Evolutionary conservation across 2,113 vertebrate genomes (phyloP).

Genomic region (Fregetta grallaria): DNA sequence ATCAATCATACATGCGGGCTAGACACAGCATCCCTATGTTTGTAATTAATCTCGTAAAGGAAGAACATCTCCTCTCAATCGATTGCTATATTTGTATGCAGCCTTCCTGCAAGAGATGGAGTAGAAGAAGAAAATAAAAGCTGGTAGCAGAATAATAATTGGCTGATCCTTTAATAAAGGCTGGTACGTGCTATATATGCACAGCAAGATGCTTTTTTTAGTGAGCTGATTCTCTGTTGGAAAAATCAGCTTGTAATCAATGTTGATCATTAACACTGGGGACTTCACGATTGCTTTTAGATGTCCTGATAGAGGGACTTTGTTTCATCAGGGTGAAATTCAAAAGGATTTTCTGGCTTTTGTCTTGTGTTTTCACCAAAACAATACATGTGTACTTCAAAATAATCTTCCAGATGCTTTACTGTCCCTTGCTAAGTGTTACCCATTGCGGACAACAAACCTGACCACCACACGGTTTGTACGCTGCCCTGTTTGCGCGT

Average conservation of each 20-base stretch:
- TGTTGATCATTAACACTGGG: neutral
- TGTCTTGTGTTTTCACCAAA: neutral
- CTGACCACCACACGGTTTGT: neutral
- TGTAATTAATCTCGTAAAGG: constrained; percentile 65
- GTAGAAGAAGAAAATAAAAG: constrained; percentile 16
- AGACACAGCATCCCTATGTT: constrained; percentile 58
- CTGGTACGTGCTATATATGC: neutral
- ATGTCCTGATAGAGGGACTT: neutral
- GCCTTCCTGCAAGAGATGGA: neutral
- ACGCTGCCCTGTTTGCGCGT: neutral
- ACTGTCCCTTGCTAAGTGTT: neutral
- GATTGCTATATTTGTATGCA: constrained; percentile 21
- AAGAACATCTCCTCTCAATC: constrained; percentile 43
- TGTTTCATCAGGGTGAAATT: neutral
- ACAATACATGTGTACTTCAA: neutral
- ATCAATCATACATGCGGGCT: constrained; percentile 60
- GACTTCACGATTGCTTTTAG: neutral
- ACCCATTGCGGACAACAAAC: neutral
- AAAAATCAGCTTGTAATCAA: neutral
- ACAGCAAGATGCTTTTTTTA: neutral
- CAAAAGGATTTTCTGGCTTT: neutral
- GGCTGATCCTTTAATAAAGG: neutral
- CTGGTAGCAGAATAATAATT: constrained; percentile 37
- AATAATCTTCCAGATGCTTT: neutral
- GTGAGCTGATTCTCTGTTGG: neutral